phyloP scores from a whole-genome alignment of 2,113 vertebrate species.

The Sylvilagus bachmani region DNA sequence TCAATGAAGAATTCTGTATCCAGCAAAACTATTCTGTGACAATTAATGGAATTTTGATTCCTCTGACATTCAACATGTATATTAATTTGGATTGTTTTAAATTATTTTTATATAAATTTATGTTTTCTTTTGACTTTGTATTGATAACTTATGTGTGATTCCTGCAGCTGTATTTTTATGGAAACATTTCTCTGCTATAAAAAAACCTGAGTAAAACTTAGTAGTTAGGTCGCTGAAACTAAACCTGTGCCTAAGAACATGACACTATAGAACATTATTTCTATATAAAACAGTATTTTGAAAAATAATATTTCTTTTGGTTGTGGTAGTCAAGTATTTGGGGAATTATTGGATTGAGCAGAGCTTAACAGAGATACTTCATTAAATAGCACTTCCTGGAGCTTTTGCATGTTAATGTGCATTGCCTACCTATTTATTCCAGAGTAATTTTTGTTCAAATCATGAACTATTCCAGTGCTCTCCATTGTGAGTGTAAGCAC shows the following conservation, averaged over 20 bases:
- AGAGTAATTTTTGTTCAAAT: constrained; percentile 12
- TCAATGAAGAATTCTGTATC: too few species aligned
- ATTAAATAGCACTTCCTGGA: background rate
- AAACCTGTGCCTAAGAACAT: constrained; percentile 2
- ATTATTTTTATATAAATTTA: constrained; percentile 21
- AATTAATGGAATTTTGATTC: constrained; percentile 53
- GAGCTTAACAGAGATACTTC: background rate
- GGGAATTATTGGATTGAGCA: background rate
- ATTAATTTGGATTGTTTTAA: background rate
- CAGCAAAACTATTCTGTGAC: background rate
- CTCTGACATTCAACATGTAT: background rate
- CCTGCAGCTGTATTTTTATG: background rate
- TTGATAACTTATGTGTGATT: constrained; percentile 28
- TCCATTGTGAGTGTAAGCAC: background rate
- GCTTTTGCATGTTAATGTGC: background rate
- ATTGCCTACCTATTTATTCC: background rate
- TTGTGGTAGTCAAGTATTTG: background rate
- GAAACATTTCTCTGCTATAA: background rate
- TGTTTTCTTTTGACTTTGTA: constrained; percentile 35
- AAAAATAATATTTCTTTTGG: background rate
- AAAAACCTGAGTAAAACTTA: constrained; percentile 47
- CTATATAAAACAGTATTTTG: background rate
- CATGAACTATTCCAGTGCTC: background rate
- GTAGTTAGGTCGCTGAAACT: background rate
- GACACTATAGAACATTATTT: background rate